A percentile compares a stretch with the other conserved stretches of the same genome.
Evolutionary conservation across 2,888 invertebrate species (phyloP).

Genomic region (Callimorpha dominula): DNA sequence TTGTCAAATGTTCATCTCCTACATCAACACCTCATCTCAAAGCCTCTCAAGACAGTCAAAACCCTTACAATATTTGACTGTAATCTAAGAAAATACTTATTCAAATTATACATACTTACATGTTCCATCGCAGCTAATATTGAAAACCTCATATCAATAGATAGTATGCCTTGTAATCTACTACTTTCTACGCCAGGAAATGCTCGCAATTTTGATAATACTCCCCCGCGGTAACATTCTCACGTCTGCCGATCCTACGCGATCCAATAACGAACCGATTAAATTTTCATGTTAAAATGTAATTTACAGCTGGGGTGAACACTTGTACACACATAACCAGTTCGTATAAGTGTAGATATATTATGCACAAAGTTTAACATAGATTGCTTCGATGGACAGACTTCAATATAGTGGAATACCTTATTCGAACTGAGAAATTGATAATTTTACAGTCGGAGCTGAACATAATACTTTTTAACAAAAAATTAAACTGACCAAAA

Average conservation of each 20-base stretch:
- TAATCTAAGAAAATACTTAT: background rate
- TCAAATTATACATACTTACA: background rate
- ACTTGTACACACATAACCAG: background rate
- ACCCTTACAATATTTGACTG: background rate
- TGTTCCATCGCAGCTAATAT: background rate
- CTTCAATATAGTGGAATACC: background rate
- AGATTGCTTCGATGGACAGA: background rate
- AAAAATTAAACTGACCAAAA: no score
- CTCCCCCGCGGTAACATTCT: constrained; percentile 31
- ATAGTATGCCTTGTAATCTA: constrained; percentile 7
- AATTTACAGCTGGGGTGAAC: constrained; percentile 27
- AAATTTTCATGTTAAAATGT: constrained; percentile 50
- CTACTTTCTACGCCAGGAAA: constrained; percentile 10
- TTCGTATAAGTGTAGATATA: background rate
- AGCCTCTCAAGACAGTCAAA: no score
- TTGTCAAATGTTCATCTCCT: no score
- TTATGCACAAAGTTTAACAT: background rate
- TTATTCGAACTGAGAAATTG: no score
- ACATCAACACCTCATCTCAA: no score
- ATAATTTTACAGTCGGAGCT: no score
- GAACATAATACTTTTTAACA: no score
- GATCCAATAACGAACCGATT: constrained; percentile 38
- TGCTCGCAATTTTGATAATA: constrained; percentile 40
- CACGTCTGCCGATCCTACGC: constrained; percentile 16
- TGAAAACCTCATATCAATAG: background rate